Base-by-base conservation (phyloP, 2,797 vertebrate species). In the Silurus aristotelis region DNA sequence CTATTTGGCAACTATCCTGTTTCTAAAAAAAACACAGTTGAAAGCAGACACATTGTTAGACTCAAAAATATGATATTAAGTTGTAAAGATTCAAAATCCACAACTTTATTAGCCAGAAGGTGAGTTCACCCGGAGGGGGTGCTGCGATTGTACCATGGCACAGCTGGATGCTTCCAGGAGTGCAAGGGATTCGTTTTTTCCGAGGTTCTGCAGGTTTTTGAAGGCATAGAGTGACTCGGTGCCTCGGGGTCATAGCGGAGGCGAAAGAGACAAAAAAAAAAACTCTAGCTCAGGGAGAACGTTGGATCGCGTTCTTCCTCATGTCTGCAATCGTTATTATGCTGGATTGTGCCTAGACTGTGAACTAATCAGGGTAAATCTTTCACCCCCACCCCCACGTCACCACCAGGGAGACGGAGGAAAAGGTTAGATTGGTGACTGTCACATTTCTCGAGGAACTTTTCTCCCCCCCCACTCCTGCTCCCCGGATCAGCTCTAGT, bases 231-330 rank as follows among this genome's bases (percentile, higher is more conserved):
- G 94, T 94, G 93, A 95, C 94, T 94, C 79, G 77, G 88, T 91
- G 95, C 95, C 95, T 94, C 93, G 84, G 93, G 94, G 94, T 95
- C 95, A 88, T 77, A 89, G 92, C 85, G 90, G 92, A 88, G 90
- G 90, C 89, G 92, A 91, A 92, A 91, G 79, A 70, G 90, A 92
- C 94, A 95, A 94, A 95, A 38, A 38, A 38, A 38, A 52, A 52
- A 52, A 7, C 8, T 2, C 94, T 95, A 94, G 90, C 90, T 88
- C 89, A 91, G 91, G 48, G 48, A 52, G 66, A 86, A 89, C 91
- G 92, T 94, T 92, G 92, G 93, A 94, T 95, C 92, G 93, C 87
- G 91, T 93, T 92, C 92, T 52, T 52, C 48, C 48, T 93, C 92
- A 93, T 93, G 93, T 94, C 93, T 52, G 91, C 89, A 91, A 80